Percentiles rank a stretch among this genome's conserved stretches.
phyloP scores from a whole-genome alignment of 2,113 vertebrate genomes.

The Urocynchramus pylzowi region DNA sequence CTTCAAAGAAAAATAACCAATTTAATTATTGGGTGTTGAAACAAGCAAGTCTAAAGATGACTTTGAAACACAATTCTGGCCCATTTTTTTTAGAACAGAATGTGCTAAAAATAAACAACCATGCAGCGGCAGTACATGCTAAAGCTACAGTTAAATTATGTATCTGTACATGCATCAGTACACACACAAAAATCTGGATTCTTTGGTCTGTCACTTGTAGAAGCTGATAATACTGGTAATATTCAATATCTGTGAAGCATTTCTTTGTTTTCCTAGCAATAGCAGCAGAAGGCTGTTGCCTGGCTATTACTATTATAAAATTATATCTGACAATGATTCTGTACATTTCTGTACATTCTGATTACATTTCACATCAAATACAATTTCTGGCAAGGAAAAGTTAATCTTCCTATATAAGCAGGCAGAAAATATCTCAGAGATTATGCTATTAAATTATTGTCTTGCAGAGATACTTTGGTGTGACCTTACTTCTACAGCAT shows the following conservation, averaged over 20 bases:
- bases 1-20: background rate
- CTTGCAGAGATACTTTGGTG: background rate
- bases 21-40: background rate
- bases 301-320: background rate
- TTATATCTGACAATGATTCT: background rate
- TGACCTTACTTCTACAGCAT: background rate
- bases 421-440: background rate
- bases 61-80: background rate
- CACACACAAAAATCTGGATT: background rate
- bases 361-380: background rate
- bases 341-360: background rate
- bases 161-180: background rate
- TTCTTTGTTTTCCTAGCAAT: background rate
- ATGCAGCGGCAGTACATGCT: background rate
- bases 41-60: background rate
- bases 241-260: background rate
- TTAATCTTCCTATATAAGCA: background rate
- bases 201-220: background rate
- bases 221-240: background rate
- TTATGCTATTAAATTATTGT: background rate
- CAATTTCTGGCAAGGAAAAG: background rate
- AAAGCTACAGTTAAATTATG: background rate
- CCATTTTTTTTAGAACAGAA: background rate
- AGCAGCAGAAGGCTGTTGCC: background rate
- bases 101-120: background rate